These are phyloP conservation scores for Lytechinus pictus DNA, from an alignment of 35 echinoderm and acorn worm species.

Conservation along the genomic window DNA sequence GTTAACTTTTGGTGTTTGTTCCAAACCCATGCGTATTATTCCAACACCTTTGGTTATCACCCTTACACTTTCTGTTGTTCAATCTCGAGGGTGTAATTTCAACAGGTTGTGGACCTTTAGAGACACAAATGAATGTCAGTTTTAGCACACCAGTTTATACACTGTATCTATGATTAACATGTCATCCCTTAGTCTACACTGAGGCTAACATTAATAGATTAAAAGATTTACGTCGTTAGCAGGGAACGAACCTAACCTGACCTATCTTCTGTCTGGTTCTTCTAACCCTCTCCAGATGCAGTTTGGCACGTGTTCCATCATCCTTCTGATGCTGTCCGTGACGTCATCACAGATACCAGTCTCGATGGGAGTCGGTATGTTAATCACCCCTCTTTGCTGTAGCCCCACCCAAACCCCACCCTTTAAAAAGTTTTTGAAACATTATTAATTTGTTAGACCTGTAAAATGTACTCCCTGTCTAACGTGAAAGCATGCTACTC, in stretches of 20 bases:
- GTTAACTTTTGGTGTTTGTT: no score
- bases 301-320: not conserved
- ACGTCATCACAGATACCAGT: conserved; percentile 32
- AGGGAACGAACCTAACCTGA: not conserved
- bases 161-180: no score
- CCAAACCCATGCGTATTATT: no score
- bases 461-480: not conserved
- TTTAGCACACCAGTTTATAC: no score
- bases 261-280: not conserved
- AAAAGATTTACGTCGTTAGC: not conserved
- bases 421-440: not conserved
- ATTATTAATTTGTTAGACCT: not conserved
- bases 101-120: no score
- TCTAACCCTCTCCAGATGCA: conserved; percentile 31
- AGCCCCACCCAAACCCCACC: not conserved
- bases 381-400: not conserved
- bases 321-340: conserved; percentile 5
- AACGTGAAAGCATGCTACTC: not conserved
- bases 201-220: not conserved
- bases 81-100: no score
- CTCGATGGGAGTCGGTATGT: not conserved
- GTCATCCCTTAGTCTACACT: no score
- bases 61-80: no score
- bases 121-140: no score
- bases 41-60: no score